Evolutionary conservation across 2,113 vertebrate genomes (phyloP).

Genomic region (Martes martes): DNA sequence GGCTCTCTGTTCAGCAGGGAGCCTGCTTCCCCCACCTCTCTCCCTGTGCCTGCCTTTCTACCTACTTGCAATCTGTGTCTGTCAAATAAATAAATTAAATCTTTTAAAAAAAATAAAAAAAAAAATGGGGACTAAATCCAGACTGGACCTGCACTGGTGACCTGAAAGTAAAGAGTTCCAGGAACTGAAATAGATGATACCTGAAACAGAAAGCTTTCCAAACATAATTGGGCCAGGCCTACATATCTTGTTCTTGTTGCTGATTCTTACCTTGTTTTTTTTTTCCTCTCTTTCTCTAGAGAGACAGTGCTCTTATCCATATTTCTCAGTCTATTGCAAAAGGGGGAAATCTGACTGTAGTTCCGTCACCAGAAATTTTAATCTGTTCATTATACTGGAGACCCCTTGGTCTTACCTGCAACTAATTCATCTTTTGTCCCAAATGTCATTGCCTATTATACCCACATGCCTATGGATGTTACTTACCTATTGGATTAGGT

Average conservation of each 20-base stretch:
- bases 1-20: too few relatives aligned
- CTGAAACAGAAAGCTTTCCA: not conserved
- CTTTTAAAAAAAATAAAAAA: too few relatives aligned
- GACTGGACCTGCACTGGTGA: not conserved
- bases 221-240: not conserved
- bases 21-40: too few relatives aligned
- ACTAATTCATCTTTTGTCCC: not conserved
- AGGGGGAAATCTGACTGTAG: not conserved
- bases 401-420: not conserved
- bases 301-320: not conserved
- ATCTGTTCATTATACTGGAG: not conserved
- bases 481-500: not conserved
- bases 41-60: too few relatives aligned
- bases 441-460: not conserved
- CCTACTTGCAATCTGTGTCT: too few relatives aligned
- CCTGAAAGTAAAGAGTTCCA: not conserved
- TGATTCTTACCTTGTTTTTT: not conserved
- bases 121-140: not conserved
- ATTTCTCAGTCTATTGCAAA: not conserved
- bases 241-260: not conserved
- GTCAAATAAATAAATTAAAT: too few relatives aligned
- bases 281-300: not conserved
- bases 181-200: not conserved
- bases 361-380: not conserved
- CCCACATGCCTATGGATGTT: not conserved